Percentiles rank a stretch among this genome's conserved stretches.
Evolutionary conservation across 2,888 invertebrate species (phyloP).

Genomic region (Nycteola revayana): DNA sequence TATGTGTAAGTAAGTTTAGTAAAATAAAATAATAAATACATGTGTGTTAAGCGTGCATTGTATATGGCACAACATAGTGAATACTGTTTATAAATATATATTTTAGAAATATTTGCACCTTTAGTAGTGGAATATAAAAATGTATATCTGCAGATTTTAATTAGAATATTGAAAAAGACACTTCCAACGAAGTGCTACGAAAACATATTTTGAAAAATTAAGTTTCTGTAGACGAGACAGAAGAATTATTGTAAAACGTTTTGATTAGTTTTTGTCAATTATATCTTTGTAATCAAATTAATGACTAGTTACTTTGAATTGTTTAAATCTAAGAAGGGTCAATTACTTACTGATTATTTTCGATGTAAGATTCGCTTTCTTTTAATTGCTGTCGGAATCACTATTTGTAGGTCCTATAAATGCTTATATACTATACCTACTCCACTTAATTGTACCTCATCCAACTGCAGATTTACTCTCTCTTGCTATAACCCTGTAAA

Average conservation of each 20-base stretch:
- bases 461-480: slow-evolving; percentile 15
- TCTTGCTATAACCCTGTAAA: slow-evolving; percentile 11
- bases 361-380: slow-evolving; percentile 57
- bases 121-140: slow-evolving; percentile 75
- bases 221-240: slow-evolving; percentile 60
- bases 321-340: slow-evolving; percentile 78
- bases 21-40: slow-evolving; percentile 49
- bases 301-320: slow-evolving; percentile 73
- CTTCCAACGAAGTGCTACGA: slow-evolving; percentile 32
- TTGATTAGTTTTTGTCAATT: slow-evolving; percentile 80
- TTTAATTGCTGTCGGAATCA: slow-evolving; percentile 34
- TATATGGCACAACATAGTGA: slow-evolving; percentile 75
- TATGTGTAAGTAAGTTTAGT: slow-evolving; percentile 66
- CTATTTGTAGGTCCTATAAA: neutral
- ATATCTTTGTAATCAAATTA: slow-evolving; percentile 71
- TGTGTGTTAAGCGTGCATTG: slow-evolving; percentile 76
- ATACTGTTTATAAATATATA: slow-evolving; percentile 76
- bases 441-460: slow-evolving; percentile 23
- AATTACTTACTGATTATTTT: slow-evolving; percentile 75
- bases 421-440: slow-evolving; percentile 4
- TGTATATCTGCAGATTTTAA: slow-evolving; percentile 77
- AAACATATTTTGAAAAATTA: slow-evolving; percentile 50
- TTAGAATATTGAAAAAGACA: slow-evolving; percentile 58
- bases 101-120: slow-evolving; percentile 82
- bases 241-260: slow-evolving; percentile 58